Base-by-base conservation (phyloP, 2,797 vertebrate genomes). In the Myotis myotis region DNA sequence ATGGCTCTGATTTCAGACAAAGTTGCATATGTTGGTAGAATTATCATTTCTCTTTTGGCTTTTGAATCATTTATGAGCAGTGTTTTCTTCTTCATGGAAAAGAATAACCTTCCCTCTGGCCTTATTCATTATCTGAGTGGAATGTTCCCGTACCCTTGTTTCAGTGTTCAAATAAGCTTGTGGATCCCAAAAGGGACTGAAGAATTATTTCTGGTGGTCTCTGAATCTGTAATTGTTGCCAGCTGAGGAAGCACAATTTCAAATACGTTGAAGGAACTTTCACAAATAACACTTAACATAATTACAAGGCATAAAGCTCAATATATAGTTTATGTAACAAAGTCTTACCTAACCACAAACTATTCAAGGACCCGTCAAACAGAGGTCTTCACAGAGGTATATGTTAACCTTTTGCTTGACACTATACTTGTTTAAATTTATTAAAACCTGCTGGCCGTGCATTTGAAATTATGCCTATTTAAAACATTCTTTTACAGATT, bases 151-250 rank as follows among this genome's bases (percentile, higher is more conserved):
- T 70, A 64, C 0, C 1, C 66, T 85, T 82, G 68, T 2, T 1
- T 80, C 87, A 86, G 38, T 76, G 71, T 82, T 84, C 72, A 20
- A 94, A 90, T 93, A 71, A 96, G 79, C 79, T 44, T 84, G 41
- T 57, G 82, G 76, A 78, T 95, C 66, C 68, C 6, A 53, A 81
- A 96, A 84, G 81, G 74, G 85, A 74, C 51, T 96, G 0, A 49
- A 84, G 57, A 79, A 78, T 95, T 87, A 92, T 96, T 97, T 97
- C 68, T 97, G 97, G 70, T 95, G 96, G 79, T 97, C 97, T 97
- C 95, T 94, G 72, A 68, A 83, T 97, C 91, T 95, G 17, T 94
- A 97, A 95, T 97, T 97, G 87, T 93, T 97, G 87, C 95, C 97
- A 97, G 95, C 95, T 96, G 97, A 97, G 76, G 60, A 97, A 93